A percentile compares a stretch with the other conserved stretches of the same genome.
Conservation (phyloP, 2,888 invertebrate species). For the Napeogenes sylphis region DNA sequence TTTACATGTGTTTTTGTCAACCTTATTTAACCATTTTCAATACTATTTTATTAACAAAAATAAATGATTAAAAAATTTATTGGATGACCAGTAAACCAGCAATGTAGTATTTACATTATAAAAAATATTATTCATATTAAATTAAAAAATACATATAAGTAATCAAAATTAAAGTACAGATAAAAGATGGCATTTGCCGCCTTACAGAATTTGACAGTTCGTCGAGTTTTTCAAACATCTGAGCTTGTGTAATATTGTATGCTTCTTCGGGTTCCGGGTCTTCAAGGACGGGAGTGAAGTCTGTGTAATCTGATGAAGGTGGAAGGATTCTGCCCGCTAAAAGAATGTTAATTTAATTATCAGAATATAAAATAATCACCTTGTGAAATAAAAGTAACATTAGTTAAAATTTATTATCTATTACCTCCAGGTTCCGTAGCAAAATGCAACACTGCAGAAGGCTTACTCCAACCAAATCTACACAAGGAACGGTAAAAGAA, state of each 20-base stretch:
- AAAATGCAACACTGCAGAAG: constrained; percentile 85
- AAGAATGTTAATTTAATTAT: constrained; percentile 22
- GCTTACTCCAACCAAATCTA: constrained; percentile 90
- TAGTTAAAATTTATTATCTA: not conserved
- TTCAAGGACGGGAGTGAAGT: constrained; percentile 61
- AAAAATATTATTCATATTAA: too few species aligned
- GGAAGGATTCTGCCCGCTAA: constrained; percentile 53
- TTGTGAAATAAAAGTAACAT: not conserved
- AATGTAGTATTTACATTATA: too few species aligned
- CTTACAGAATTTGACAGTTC: constrained; percentile 31
- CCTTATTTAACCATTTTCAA: too few species aligned
- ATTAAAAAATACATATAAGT: constrained; percentile 9
- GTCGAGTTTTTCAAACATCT: constrained; percentile 43
- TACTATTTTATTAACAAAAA: too few species aligned
- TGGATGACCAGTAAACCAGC: too few species aligned
- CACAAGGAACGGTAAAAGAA: constrained; percentile 25
- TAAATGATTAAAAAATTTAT: too few species aligned
- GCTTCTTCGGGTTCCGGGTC: constrained; percentile 49
- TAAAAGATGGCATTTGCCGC: constrained; percentile 41
- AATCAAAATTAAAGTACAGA: constrained; percentile 37
- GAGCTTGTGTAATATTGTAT: constrained; percentile 58
- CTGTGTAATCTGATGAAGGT: constrained; percentile 56
- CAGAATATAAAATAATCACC: constrained; percentile 6
- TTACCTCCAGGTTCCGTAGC: constrained; percentile 86
- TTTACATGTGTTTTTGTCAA: too few species aligned